phyloP scores from a whole-genome alignment of 2,113 vertebrate genomes.

The Atractosteus spatula region DNA sequence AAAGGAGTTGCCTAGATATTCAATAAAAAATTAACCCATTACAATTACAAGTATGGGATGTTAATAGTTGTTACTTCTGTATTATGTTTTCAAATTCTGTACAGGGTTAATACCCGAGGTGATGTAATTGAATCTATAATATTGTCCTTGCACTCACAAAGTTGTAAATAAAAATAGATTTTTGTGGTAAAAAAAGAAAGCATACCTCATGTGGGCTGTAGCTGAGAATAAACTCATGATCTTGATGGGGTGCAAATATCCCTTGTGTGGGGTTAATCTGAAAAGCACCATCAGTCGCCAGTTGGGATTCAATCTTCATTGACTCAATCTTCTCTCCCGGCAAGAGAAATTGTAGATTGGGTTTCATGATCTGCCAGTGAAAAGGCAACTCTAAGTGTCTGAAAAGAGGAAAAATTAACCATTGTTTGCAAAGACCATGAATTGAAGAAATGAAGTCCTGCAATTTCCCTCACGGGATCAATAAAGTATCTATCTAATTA shows the following conservation, averaged over 20 bases:
- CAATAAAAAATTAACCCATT: too few species aligned
- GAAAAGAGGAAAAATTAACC: slow-evolving; percentile 16
- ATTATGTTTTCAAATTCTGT: too few species aligned
- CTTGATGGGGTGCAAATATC: slow-evolving; percentile 61
- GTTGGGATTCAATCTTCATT: slow-evolving; percentile 46
- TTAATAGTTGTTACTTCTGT: too few species aligned
- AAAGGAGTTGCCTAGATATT: too few species aligned
- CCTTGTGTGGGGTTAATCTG: slow-evolving; percentile 69
- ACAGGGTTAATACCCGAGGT: too few species aligned
- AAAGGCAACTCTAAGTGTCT: slow-evolving; percentile 86
- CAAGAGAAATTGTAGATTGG: slow-evolving; percentile 63
- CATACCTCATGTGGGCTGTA: slow-evolving; percentile 81
- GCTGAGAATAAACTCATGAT: slow-evolving; percentile 74
- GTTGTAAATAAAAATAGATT: background rate
- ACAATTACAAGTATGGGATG: too few species aligned
- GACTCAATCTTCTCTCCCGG: slow-evolving; percentile 47
- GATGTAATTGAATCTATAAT: too few species aligned
- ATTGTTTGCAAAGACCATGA: too few species aligned
- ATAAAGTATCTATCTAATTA: too few species aligned
- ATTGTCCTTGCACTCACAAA: background rate
- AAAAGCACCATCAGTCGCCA: slow-evolving; percentile 69
- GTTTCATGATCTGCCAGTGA: slow-evolving; percentile 82
- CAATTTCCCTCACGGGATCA: too few species aligned
- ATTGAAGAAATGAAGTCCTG: too few species aligned
- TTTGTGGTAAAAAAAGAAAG: background rate